Base-by-base conservation (phyloP, 2,888 invertebrate species). In the Acanthoscelides obtectus region DNA sequence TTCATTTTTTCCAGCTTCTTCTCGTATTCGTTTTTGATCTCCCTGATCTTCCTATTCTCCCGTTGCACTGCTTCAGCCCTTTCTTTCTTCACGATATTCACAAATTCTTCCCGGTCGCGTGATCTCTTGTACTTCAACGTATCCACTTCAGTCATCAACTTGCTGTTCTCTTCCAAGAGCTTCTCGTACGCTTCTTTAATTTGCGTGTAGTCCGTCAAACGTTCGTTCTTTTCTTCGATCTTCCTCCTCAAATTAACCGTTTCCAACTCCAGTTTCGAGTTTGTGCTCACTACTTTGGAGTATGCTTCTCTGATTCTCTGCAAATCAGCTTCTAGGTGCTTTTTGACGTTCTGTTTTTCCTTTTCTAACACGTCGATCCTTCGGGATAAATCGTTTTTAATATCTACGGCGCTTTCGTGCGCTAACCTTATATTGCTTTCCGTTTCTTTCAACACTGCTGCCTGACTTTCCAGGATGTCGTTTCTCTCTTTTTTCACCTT, bases 1-100 rank as follows among this genome's bases (percentile, higher is more conserved):
- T 94, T 94, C 89, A 94, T 92, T 84, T 91, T 89, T 80, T 92
- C 92, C 80, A 94, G 85, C 85, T 94, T 94, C 76, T 88, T 88
- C 79, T 93, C 93, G 81, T 93, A 91, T 80, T 93, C 92, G 21
- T 86, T 87, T 71, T 90, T 87, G 3, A 92, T 86, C 72, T 90
- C 89, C 71, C 87, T 84, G 5, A 86, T 84, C 75, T 86, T 87
- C 73, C 88, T 78, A 74, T 86, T 86, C 12, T 79, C 73, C 64
- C 81, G 82, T 20, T 78, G 78, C 20, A 80, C 80, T 64, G 75
- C 79, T n/a, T 82, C 82, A 21, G 79, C 81, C 21, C 77, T 80
- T 67, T 83, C 82, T 73, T 83, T 82, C 74, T 81, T 81, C 69
- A 84, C 70, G 20, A 84, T 76, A 70, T 80, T 75, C 20, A 82